Evolutionary conservation across 1,140 invertebrate genomes (phyloP).

Genomic region (Aphaenogaster rudis): DNA sequence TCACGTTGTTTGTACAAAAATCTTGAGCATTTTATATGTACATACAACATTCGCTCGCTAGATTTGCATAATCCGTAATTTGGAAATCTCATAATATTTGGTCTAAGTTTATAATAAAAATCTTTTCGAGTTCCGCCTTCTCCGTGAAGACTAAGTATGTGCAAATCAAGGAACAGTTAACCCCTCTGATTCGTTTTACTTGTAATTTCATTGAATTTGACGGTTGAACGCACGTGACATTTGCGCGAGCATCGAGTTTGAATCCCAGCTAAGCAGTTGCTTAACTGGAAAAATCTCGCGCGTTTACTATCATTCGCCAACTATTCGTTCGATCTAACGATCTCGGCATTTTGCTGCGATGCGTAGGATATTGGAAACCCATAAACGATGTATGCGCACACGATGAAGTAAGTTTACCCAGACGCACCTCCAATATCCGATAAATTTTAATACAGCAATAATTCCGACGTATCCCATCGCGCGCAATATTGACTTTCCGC

Average conservation of each 20-base stretch:
- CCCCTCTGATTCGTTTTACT: neutral
- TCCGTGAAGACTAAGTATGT: neutral
- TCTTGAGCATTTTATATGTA: neutral
- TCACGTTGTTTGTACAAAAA: neutral
- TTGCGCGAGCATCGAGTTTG: neutral
- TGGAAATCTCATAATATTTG: neutral
- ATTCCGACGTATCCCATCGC: conserved; percentile 47
- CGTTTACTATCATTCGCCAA: neutral
- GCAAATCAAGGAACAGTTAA: neutral
- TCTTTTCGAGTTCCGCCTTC: neutral
- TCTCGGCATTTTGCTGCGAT: conserved; percentile 3
- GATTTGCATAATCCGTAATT: neutral
- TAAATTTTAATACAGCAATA: conserved; percentile 57
- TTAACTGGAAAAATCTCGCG: neutral
- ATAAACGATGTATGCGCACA: conserved; percentile 46
- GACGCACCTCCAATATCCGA: conserved; percentile 20
- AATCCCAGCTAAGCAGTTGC: neutral
- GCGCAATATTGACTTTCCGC: conserved; percentile 58
- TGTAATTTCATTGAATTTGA: neutral
- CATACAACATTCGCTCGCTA: neutral
- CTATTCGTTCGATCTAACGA: neutral
- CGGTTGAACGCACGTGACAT: neutral
- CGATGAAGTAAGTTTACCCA: conserved; percentile 54
- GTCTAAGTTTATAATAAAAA: neutral
- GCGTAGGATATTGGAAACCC: conserved; percentile 66